Base-by-base conservation (phyloP, 2,113 vertebrate species). In the Peucedramus taeniatus region DNA sequence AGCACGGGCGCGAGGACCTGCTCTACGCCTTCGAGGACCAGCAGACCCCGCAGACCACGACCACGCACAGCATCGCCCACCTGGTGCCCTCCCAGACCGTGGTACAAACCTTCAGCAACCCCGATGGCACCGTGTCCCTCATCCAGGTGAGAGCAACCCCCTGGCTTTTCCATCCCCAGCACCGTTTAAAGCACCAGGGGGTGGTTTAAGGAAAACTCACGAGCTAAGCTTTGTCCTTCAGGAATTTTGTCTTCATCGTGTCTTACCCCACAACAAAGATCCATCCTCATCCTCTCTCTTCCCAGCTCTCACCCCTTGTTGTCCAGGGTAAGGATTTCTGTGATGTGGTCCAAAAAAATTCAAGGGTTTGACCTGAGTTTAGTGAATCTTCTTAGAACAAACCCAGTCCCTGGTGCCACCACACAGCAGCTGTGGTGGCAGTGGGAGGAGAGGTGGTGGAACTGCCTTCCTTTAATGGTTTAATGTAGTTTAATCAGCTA, bases 71-170 rank as follows among this genome's bases (percentile, higher is more conserved):
- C 87, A 99, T 99, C 91, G 99, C 99, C 9, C 99, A 99, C 92
- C 98, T 99, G 5, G 99, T 99, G 51, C 99, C 99, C 1, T 99
- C 99, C 5, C 99, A 99, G 97, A 99, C 99, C 0, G 99, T 99
- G 95, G 99, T 99, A 33, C 99, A 99, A 95, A 99, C 99, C 65
- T 98, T 99, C 97, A 99, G 99, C 97, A 99, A 99, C 96, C 99
- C 99, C 0, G 99, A 99, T 4, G 99, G 99, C 97, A 99, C 99
- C 0, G 99, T 99, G 24, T 99, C 99, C 1, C 99, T 99, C 80
- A 99, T 99, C 97, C 99, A 99, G 98, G 99, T 99, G 87, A 95
- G 97, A n/a, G 30, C 12, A 47, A 2, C 21, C 22, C 39, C 14
- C 35, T 1, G 1, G 12, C 1, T 23, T 7, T 28, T 1, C 30